These are phyloP conservation scores for Rhagoletis zephyria DNA, from an alignment of 1,140 invertebrate species.

Conservation along the genomic window DNA sequence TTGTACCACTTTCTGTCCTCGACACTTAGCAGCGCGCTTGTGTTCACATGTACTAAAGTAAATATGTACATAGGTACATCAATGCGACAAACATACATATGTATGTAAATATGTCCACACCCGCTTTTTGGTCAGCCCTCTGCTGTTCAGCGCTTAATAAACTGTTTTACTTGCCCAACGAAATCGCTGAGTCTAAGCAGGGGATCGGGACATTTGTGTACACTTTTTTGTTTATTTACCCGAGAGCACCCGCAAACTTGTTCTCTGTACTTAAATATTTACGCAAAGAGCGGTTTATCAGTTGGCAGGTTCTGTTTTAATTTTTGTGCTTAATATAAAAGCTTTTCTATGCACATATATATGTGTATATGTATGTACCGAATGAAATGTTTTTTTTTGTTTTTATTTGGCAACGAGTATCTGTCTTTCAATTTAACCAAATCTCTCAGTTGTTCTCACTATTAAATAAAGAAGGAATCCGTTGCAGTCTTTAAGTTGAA, in stretches of 20 bases:
- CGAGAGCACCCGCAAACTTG: background rate
- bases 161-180: background rate
- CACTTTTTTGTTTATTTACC: conserved; percentile 20
- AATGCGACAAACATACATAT: too few relatives aligned
- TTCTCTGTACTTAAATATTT: background rate
- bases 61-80: background rate
- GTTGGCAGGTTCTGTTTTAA: too few relatives aligned
- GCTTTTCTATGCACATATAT: too few relatives aligned
- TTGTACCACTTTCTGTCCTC: background rate
- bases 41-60: too few relatives aligned
- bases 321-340: too few relatives aligned
- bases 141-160: background rate
- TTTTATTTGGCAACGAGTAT: background rate
- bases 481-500: too few relatives aligned
- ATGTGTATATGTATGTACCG: background rate
- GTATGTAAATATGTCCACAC: too few relatives aligned
- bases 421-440: background rate
- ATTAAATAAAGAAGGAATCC: too few relatives aligned
- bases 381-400: background rate
- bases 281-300: background rate
- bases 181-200: background rate
- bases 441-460: background rate
- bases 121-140: background rate
- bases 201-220: background rate
- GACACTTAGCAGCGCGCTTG: background rate